Percentiles rank a stretch among this genome's conserved stretches.
These are phyloP conservation scores for Hydrochoerus hydrochaeris DNA, from an alignment of 2,113 vertebrate genomes.

Conservation along the genomic window DNA sequence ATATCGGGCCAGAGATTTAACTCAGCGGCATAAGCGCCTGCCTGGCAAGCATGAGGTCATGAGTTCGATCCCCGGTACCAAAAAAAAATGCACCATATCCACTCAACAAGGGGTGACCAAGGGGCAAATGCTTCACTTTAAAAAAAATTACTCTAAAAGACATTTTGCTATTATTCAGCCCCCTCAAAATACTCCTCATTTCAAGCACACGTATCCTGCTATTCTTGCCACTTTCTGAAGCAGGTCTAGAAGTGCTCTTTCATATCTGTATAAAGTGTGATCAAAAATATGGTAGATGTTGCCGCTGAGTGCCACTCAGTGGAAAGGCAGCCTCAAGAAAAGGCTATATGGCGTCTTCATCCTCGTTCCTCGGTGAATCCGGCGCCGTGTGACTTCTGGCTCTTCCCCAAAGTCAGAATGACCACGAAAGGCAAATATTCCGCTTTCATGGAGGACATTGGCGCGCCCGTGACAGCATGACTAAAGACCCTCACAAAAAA, in stretches of 20 bases:
- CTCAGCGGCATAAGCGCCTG: no score
- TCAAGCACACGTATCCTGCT: not conserved
- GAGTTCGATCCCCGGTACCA: no score
- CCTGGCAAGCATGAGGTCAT: no score
- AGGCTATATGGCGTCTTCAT: not conserved
- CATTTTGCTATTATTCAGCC: no score
- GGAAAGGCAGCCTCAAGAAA: not conserved
- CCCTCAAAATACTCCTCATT: no score
- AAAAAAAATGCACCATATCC: not conserved
- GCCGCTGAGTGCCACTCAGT: not conserved
- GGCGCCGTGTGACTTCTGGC: not conserved
- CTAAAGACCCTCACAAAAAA: not conserved
- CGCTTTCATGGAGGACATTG: not conserved
- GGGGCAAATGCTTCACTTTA: not conserved
- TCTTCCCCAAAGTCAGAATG: not conserved
- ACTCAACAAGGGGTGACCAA: not conserved
- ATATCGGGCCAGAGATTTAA: no score
- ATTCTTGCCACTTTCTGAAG: not conserved
- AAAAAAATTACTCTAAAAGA: not conserved
- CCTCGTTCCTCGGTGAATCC: not conserved
- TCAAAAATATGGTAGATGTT: not conserved
- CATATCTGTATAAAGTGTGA: not conserved
- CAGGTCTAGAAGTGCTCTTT: not conserved
- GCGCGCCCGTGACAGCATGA: not conserved
- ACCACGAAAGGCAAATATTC: not conserved